These are phyloP conservation scores for Nycticryphes semicollaris DNA, from an alignment of 2,113 vertebrate species.

Conservation along the genomic window DNA sequence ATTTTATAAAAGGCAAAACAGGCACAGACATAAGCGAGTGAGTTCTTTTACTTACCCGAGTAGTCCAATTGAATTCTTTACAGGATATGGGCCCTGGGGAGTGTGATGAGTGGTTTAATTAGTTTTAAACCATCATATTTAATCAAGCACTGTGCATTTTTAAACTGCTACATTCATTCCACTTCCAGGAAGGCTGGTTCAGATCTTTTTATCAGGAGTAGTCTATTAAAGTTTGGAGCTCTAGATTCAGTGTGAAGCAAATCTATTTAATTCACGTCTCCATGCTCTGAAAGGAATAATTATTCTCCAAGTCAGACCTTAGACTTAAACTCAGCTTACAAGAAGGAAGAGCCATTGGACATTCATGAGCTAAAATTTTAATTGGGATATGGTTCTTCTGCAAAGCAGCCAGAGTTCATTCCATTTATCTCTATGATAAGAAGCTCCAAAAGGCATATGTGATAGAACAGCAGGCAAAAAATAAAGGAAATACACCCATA, in stretches of 20 bases:
- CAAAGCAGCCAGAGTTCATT: not conserved
- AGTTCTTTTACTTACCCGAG: not conserved
- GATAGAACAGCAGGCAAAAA: not conserved
- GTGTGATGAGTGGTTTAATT: constrained; percentile 52
- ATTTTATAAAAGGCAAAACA: not conserved
- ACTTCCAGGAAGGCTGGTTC: constrained; percentile 10
- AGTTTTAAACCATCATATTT: constrained; percentile 43
- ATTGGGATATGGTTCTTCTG: not conserved
- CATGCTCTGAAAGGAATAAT: not conserved
- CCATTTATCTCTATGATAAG: not conserved
- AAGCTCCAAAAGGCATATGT: rapidly evolving
- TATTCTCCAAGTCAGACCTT: constrained; percentile 1
- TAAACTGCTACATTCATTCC: constrained; percentile 1
- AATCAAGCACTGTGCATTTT: constrained; percentile 23
- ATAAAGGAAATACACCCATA: not conserved
- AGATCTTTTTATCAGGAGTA: constrained; percentile 11
- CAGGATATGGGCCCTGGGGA: not conserved
- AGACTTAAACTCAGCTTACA: not conserved
- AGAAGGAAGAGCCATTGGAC: not conserved
- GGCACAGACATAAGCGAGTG: not conserved
- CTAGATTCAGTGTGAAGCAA: constrained; percentile 9
- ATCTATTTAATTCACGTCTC: constrained; percentile 30
- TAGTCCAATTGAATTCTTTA: not conserved
- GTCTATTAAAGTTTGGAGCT: not conserved
- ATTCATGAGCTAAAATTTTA: constrained; percentile 11